Percentiles rank a stretch among this genome's conserved stretches.
These are phyloP conservation scores for Spheniscus mendiculus DNA, from an alignment of 2,113 vertebrate genomes.

Conservation along the genomic window DNA sequence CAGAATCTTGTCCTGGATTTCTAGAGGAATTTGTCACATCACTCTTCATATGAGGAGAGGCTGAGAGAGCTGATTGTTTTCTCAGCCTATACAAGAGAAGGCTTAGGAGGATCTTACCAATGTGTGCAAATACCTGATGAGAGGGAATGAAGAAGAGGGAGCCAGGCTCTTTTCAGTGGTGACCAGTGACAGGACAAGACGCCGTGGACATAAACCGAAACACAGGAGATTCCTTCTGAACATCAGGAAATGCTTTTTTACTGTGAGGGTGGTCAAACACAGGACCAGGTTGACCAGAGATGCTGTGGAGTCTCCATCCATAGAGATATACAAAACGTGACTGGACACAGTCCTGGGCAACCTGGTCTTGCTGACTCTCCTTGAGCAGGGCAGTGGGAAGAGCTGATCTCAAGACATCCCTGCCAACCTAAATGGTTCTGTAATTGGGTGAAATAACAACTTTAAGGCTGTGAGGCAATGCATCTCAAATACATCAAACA, in stretches of 20 bases:
- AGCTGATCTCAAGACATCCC: background rate
- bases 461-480: background rate
- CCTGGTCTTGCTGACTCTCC: background rate
- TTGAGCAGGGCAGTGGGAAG: background rate
- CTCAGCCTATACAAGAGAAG: background rate
- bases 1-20: background rate
- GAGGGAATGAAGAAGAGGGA: background rate
- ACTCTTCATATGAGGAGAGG: background rate
- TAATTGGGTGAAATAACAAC: background rate
- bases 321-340: background rate
- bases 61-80: background rate
- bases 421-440: background rate
- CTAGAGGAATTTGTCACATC: background rate
- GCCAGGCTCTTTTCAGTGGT: background rate
- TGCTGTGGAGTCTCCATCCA: background rate
- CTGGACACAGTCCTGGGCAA: background rate
- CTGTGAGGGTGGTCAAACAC: background rate
- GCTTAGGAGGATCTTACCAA: background rate
- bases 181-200: background rate
- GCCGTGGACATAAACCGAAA: background rate
- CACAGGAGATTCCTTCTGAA: background rate
- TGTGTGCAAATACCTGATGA: background rate
- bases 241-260: background rate
- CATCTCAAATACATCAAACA: background rate
- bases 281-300: background rate